A percentile compares a stretch with the other conserved stretches of the same genome.
Conservation (phyloP, 92 coral and sea anemone genomes). For the Epizoanthus illoricatus region DNA sequence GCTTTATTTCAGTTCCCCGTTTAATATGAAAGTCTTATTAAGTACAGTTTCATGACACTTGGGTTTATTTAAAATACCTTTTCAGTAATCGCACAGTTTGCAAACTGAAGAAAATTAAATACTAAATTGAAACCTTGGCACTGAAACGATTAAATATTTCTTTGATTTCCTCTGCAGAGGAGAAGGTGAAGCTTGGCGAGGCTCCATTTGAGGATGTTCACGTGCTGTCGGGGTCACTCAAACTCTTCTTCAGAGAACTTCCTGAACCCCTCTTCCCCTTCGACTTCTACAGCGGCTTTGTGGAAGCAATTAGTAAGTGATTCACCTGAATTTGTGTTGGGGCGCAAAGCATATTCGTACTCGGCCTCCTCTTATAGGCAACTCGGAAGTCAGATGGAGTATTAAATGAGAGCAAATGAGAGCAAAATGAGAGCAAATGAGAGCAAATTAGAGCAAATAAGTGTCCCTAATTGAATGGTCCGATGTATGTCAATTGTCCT, state of each 20-base stretch:
- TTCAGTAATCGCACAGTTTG: neutral
- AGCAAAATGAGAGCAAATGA: too few relatives aligned
- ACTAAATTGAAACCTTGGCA: too few relatives aligned
- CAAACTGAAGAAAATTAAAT: too few relatives aligned
- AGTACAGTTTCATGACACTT: neutral
- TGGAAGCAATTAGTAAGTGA: slow-evolving; percentile 94
- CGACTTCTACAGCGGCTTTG: slow-evolving; percentile 86
- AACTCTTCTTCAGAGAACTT: slow-evolving; percentile 96
- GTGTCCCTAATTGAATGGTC: too few relatives aligned
- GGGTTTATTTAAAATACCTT: neutral
- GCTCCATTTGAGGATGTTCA: slow-evolving; percentile 95
- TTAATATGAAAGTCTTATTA: too few relatives aligned
- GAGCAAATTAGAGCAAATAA: too few relatives aligned
- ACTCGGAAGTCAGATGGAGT: slow-evolving; percentile 67
- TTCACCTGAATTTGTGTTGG: neutral
- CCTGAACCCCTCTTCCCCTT: slow-evolving; percentile 96
- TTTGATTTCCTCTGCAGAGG: slow-evolving; percentile 58
- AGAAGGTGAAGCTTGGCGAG: slow-evolving; percentile 79
- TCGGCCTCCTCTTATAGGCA: slow-evolving; percentile 88
- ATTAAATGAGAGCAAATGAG: neutral
- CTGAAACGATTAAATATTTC: too few relatives aligned
- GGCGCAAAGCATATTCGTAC: neutral
- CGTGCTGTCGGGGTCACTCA: slow-evolving; percentile 88
- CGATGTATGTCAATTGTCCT: too few relatives aligned
- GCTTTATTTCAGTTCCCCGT: too few relatives aligned